phyloP scores from a whole-genome alignment of 1,140 invertebrate species.

The Drosophila neocordata region DNA sequence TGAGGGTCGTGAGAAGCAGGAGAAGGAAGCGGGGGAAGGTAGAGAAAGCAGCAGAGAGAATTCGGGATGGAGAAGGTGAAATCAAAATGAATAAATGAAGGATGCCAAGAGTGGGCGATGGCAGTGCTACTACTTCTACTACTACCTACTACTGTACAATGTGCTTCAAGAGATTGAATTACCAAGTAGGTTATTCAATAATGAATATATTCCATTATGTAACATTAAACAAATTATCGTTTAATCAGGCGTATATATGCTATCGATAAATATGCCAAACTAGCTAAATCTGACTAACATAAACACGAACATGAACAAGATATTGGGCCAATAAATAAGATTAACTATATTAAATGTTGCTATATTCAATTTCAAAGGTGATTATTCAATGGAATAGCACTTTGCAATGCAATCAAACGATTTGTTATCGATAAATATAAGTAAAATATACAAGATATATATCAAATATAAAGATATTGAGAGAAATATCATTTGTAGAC shows the following conservation, averaged over 20 bases:
- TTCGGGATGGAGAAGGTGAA: conserved; percentile 32
- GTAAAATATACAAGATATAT: background rate
- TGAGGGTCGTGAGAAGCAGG: conserved; percentile 12
- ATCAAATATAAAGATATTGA: too few species aligned
- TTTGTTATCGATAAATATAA: conserved; percentile 10
- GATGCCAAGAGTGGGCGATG: conserved; percentile 29
- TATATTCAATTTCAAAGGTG: too few species aligned
- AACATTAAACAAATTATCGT: background rate
- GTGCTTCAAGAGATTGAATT: conserved; percentile 16
- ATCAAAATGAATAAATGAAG: conserved; percentile 43
- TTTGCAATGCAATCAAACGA: background rate
- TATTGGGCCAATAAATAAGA: background rate
- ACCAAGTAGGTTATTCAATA: conserved; percentile 8
- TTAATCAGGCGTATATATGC: background rate
- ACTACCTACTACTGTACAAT: conserved; percentile 1
- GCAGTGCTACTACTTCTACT: background rate
- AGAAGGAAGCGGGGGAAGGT: background rate
- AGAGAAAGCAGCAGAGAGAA: background rate
- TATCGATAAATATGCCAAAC: conserved; percentile 5
- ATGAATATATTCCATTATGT: conserved; percentile 3
- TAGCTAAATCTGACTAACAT: background rate
- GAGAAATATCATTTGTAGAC: too few species aligned
- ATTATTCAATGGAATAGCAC: background rate
- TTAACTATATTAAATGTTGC: conserved; percentile 5
- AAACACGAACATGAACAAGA: too few species aligned